These are phyloP conservation scores for Stegodyphus dumicola DNA, from an alignment of 1,140 invertebrate genomes.

Conservation along the genomic window DNA sequence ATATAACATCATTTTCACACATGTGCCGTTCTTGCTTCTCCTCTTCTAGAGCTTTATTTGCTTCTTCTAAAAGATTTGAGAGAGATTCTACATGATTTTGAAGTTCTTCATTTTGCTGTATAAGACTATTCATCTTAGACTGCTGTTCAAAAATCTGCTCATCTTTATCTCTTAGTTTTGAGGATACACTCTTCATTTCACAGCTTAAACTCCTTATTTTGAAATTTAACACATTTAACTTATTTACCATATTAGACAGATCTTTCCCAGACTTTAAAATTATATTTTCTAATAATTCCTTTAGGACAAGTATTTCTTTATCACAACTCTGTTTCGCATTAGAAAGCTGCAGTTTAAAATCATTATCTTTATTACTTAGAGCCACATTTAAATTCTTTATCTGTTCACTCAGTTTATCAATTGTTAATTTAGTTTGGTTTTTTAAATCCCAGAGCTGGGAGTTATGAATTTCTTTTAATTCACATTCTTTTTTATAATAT, in stretches of 20 bases:
- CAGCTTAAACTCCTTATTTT: background rate
- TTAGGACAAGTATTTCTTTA: background rate
- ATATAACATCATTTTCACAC: background rate
- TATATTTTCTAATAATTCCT: background rate
- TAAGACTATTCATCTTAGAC: background rate
- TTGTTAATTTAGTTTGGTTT: slow-evolving; percentile 62
- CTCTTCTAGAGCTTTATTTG: background rate
- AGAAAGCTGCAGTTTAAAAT: slow-evolving; percentile 21
- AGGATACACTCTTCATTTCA: background rate
- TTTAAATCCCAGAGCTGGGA: slow-evolving; percentile 63
- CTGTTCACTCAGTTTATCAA: slow-evolving; percentile 65
- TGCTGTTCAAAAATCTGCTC: background rate
- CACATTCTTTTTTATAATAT: slow-evolving; percentile 55
- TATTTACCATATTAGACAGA: too few relatives aligned
- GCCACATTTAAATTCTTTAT: slow-evolving; percentile 63
- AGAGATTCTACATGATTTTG: background rate
- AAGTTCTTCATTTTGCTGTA: background rate
- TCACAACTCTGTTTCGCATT: background rate
- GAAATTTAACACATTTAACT: background rate
- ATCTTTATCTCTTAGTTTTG: slow-evolving; percentile 1
- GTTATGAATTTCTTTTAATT: slow-evolving; percentile 56
- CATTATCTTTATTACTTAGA: slow-evolving; percentile 62
- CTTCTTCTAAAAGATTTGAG: background rate
- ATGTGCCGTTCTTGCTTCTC: background rate
- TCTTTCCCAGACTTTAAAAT: too few relatives aligned